phyloP scores from a whole-genome alignment of 2,113 vertebrate genomes.

The Nansenia antarctica region DNA sequence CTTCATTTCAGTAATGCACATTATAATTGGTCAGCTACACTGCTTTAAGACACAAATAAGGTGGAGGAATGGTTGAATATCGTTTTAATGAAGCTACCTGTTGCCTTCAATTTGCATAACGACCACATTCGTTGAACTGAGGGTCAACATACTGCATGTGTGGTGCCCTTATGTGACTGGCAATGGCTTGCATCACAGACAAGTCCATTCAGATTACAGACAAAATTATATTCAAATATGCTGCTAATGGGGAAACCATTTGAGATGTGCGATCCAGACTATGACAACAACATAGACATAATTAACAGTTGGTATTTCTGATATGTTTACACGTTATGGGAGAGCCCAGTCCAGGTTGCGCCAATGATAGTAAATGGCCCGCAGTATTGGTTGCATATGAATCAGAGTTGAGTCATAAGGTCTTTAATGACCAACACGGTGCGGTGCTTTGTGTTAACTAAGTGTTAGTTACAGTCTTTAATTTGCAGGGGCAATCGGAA shows the following conservation, averaged over 20 bases:
- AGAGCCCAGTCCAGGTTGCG: neutral
- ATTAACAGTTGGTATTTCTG: too few species aligned
- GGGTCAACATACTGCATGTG: neutral
- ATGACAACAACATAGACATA: too few species aligned
- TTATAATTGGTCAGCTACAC: conserved; percentile 12
- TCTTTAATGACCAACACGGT: conserved; percentile 34
- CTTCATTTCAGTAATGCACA: conserved; percentile 19
- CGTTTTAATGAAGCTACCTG: neutral
- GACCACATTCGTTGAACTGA: conserved; percentile 7
- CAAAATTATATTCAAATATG: neutral
- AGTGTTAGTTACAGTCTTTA: conserved; percentile 36
- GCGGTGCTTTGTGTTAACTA: conserved; percentile 25
- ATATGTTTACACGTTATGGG: neutral
- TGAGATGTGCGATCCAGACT: too few species aligned
- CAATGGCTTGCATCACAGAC: neutral
- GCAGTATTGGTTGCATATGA: conserved; percentile 10
- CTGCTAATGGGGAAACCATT: neutral
- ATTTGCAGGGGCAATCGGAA: conserved; percentile 34
- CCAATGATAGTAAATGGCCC: neutral
- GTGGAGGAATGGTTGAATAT: neutral
- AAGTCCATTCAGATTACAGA: neutral
- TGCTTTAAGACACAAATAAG: neutral
- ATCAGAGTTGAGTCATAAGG: conserved; percentile 20
- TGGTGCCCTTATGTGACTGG: neutral
- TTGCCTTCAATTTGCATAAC: conserved; percentile 22